Base-by-base conservation (phyloP, 2,888 invertebrate species). In the Gortyna flavago region DNA sequence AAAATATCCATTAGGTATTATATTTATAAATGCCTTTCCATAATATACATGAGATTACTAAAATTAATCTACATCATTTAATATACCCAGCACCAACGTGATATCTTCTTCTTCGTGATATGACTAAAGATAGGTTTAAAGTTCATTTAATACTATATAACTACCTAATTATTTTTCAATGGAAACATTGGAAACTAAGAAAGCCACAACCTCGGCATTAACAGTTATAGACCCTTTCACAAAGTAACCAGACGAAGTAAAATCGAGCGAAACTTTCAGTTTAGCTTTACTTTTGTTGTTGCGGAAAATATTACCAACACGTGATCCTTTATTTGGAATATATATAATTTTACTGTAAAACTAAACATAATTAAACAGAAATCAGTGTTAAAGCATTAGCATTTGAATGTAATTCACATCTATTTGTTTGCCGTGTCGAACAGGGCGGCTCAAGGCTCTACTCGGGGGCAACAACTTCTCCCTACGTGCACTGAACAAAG, bases 381-480 rank as follows among this genome's bases (percentile, higher is more conserved):
- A 51, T 73, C 35, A 25, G 48, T 59, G 54, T 72, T 64, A 62
- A 61, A 62, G 69, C 65, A 76, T 79, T 83, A 69, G 72, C 80
- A 86, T 83, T 86, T 84, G 80, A 84, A 85, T 73, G 76, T 83
- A 83, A 79, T 80, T 79, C 79, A 83, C 81, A 75, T 86, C 85
- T 88, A 86, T 90, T 88, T 89, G 87, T 87, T 87, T 90, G 88
- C 87, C 84, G 88, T 80, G 86, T 82, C 85, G 88, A 89, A 86
- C 87, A 90, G 91, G 90, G 91, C 90, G 89, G 87, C 91, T 92
- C 92, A 93, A 93, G 94, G 93, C 92, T 93, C 86, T 84, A 85
- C 87, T 86, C 89, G 93, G 93, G 94, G 94, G 94, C 94, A 94
- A 94, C 94, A 94, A 94, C 94, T 91, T 92, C 92, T 93, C 92